Base-by-base conservation (phyloP, 2,797 vertebrate genomes). In the Emys orbicularis region DNA sequence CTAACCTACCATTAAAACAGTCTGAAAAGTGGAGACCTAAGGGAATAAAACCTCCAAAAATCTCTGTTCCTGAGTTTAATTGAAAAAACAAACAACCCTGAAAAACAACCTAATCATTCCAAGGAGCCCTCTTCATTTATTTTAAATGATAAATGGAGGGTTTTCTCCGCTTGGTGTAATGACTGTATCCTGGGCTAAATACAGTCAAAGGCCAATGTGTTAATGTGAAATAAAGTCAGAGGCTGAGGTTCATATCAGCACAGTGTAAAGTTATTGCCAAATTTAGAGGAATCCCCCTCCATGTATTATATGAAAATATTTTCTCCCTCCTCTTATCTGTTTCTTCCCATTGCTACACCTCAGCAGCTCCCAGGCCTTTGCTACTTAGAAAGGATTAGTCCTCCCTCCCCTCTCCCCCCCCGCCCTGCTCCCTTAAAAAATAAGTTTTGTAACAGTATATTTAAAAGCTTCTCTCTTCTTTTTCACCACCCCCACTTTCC, bases 11-110 rank as follows among this genome's bases (percentile, higher is more conserved):
- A 56, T 90, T 90, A 94, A 96, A 15, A 34, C 5, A 74, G 37
- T 21, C 6, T 23, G 83, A 56, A 54, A 81, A 94, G 37, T 72
- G 89, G 47, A 90, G 41, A 80, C 87, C 93, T 86, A 61, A 87
- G 92, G 54, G 54, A 12, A 37, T 2, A 57, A 6, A 72, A 41
- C 21, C 34, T 50, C 53, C 47, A 8, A 16, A 57, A 53, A 79
- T 34, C 18, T 86, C 92, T 76, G 11, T 2, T 94, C 56, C 56
- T n/a, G 50, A 25, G 27, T 56, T 86, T 56, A 86, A 86, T 41
- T 72, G 68, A 72, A 72, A 72, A 72, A 72, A 72, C 21, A 72
- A 72, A 23, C 5, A 72, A 37, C 37, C 68, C 37, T 41, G 21
- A 23, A 72, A 72, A 72, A 41, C n/a, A 72, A 41, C n/a, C 37